phyloP scores from a whole-genome alignment of 2,888 invertebrate genomes.

The Meiosimyza decipiens region DNA sequence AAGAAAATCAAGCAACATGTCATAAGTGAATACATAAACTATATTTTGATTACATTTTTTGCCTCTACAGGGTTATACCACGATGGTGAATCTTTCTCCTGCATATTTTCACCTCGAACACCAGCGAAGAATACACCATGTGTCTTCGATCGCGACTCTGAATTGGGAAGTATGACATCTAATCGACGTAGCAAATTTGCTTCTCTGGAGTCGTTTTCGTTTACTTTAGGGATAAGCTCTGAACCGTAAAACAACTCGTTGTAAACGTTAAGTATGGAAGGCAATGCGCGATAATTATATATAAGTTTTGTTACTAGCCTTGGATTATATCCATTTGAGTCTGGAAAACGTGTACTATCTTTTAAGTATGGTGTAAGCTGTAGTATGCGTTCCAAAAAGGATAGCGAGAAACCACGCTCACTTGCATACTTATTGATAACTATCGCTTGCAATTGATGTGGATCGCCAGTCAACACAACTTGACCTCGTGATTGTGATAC shows the following conservation, averaged over 20 bases:
- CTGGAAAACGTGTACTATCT: conserved; percentile 71
- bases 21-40: neutral
- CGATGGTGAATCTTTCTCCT: conserved; percentile 83
- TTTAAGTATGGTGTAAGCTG: conserved; percentile 74
- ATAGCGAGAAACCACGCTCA: conserved; percentile 76
- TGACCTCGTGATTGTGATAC: conserved; percentile 73
- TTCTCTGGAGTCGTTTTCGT: conserved; percentile 59
- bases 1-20: neutral
- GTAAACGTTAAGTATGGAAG: conserved; percentile 79
- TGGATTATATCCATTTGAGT: conserved; percentile 78
- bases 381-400: conserved; percentile 78
- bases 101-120: conserved; percentile 75
- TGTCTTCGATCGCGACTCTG: conserved; percentile 49
- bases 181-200: conserved; percentile 58
- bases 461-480: conserved; percentile 84
- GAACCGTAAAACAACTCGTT: conserved; percentile 87
- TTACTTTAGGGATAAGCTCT: conserved; percentile 74
- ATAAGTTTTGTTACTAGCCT: conserved; percentile 85
- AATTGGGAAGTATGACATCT: conserved; percentile 46
- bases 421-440: conserved; percentile 74
- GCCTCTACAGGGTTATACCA: conserved; percentile 90
- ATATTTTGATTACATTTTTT: conserved; percentile 50
- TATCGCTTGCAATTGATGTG: conserved; percentile 90
- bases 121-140: conserved; percentile 76
- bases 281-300: conserved; percentile 88